A percentile compares a stretch with the other conserved stretches of the same genome.
phyloP scores from a whole-genome alignment of 1,140 invertebrate genomes.

The Protaetia brevitarsis region DNA sequence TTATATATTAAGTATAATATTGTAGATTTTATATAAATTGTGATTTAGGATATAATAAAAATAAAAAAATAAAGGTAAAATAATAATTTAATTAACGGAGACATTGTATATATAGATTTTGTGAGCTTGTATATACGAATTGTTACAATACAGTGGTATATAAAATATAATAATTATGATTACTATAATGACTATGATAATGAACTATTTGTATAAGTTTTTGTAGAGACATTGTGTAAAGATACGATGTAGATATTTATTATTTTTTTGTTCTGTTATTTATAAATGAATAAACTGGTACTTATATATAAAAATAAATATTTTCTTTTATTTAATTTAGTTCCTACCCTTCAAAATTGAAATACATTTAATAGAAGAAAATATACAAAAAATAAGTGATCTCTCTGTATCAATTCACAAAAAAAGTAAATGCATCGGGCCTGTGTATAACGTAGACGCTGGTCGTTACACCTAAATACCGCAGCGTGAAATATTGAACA shows the following conservation, averaged over 20 bases:
- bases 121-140: slow-evolving; percentile 25
- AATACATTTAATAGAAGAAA: background rate
- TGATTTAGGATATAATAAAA: slow-evolving; percentile 29
- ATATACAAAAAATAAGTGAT: background rate
- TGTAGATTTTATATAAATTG: slow-evolving; percentile 31
- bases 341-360: background rate
- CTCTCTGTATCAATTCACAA: too few species aligned
- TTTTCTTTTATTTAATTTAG: background rate
- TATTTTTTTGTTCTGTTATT: slow-evolving; percentile 32
- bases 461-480: background rate
- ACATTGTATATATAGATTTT: slow-evolving; percentile 25
- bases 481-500: too few species aligned
- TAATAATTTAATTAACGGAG: slow-evolving; percentile 3
- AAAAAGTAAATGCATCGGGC: background rate
- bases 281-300: slow-evolving; percentile 33
- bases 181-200: background rate
- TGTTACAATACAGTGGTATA: slow-evolving; percentile 22
- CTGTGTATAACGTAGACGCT: background rate
- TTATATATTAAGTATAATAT: too few species aligned
- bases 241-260: slow-evolving; percentile 36
- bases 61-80: slow-evolving; percentile 22
- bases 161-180: background rate
- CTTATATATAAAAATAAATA: slow-evolving; percentile 28
- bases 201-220: slow-evolving; percentile 20
- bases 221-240: slow-evolving; percentile 28